These are phyloP conservation scores for Erebia epiphron DNA, from an alignment of 2,888 invertebrate species.

Conservation along the genomic window DNA sequence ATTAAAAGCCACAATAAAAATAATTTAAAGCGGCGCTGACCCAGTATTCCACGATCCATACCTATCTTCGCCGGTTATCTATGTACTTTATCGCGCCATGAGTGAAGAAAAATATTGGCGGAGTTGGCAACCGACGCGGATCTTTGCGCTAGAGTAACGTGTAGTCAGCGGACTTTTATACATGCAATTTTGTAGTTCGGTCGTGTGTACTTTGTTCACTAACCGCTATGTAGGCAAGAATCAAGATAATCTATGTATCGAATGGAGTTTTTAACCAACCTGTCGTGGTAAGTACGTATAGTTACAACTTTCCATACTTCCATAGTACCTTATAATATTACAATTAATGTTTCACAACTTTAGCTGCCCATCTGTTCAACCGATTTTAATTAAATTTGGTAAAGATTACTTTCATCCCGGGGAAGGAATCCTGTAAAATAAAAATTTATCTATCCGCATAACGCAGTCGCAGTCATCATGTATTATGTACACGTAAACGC, in stretches of 20 bases:
- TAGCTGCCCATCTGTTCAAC: no score
- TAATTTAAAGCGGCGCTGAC: slow-evolving; percentile 31
- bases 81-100: slow-evolving; percentile 36
- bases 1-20: slow-evolving; percentile 7
- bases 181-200: slow-evolving; percentile 33
- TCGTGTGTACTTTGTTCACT: background rate
- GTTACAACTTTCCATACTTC: no score
- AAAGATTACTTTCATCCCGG: no score
- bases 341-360: no score
- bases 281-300: no score
- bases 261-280: no score
- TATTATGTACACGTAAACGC: no score
- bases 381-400: no score
- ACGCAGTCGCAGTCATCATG: no score
- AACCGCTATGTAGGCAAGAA: background rate
- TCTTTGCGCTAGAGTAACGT: slow-evolving; percentile 33
- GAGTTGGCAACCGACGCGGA: slow-evolving; percentile 37
- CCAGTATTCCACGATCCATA: slow-evolving; percentile 30
- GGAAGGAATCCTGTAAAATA: no score
- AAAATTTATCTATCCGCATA: no score
- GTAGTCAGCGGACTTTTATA: slow-evolving; percentile 46
- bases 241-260: background rate
- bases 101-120: slow-evolving; percentile 40
- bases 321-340: no score
- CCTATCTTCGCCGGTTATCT: slow-evolving; percentile 31